These are phyloP conservation scores for Amphibalanus amphitrite DNA, from an alignment of 1,140 invertebrate genomes.

Conservation along the genomic window DNA sequence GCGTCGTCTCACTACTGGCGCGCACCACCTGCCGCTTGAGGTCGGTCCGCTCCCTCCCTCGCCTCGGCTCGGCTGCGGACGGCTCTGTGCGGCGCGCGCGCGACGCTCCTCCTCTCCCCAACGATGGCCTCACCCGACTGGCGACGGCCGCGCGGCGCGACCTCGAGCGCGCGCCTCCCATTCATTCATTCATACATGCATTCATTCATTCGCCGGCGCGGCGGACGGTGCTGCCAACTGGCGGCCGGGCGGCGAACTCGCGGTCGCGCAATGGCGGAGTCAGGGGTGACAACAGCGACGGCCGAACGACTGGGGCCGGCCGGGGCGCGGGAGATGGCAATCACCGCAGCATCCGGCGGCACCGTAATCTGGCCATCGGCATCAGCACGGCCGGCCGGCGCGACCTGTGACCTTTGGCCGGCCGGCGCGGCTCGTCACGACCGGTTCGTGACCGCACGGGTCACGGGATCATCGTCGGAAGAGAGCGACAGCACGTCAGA, in stretches of 20 bases:
- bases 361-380: neutral
- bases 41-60: too few species aligned
- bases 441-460: too few species aligned
- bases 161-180: neutral
- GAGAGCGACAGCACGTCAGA: too few species aligned
- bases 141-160: neutral
- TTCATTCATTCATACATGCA: slow-evolving; percentile 2
- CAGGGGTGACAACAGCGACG: too few species aligned
- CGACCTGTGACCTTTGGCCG: neutral
- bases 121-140: neutral
- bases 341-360: neutral
- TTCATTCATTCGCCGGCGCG: neutral
- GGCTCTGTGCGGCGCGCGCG: too few species aligned
- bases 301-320: too few species aligned
- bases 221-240: neutral
- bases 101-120: neutral
- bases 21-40: too few species aligned
- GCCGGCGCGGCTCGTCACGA: too few species aligned
- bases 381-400: neutral
- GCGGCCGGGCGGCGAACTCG: neutral
- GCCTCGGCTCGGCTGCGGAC: too few species aligned
- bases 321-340: neutral
- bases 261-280: too few species aligned
- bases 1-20: too few species aligned
- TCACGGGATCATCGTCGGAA: too few species aligned